Percentiles rank a stretch among this genome's conserved stretches.
These are phyloP conservation scores for Argya squamiceps DNA, from an alignment of 2,797 vertebrate genomes.

Conservation along the genomic window DNA sequence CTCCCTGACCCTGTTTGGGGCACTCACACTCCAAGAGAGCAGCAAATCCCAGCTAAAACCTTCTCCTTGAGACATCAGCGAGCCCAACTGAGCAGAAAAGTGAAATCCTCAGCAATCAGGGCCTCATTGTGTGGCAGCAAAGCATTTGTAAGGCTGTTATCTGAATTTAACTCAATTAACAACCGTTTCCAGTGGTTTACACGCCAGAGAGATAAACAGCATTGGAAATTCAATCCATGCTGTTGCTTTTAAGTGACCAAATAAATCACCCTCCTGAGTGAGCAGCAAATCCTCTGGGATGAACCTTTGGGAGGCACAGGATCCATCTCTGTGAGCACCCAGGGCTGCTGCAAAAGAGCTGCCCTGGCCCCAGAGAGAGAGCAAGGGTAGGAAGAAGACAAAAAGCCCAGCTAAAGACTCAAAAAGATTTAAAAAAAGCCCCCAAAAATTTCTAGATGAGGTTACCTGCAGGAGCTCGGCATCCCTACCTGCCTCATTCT, in stretches of 20 bases:
- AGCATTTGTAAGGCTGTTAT: constrained; percentile 3
- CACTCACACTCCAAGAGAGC: fast-evolving
- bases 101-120: neutral
- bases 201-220: neutral
- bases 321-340: neutral
- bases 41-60: neutral
- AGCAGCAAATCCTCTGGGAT: neutral
- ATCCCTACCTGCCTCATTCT: neutral
- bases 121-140: neutral
- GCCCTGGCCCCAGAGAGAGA: neutral
- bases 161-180: constrained; percentile 45
- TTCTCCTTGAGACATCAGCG: neutral
- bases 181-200: constrained; percentile 9
- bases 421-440: fast-evolving
- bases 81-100: neutral
- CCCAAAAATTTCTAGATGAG: neutral
- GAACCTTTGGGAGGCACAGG: neutral
- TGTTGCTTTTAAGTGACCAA: neutral
- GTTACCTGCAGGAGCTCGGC: neutral
- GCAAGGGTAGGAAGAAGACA: neutral
- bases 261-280: neutral
- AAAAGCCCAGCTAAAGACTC: neutral
- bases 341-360: neutral
- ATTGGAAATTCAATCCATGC: constrained; percentile 16
- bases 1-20: neutral